These are phyloP conservation scores for Planiliza haematocheilus DNA, from an alignment of 2,113 vertebrate species.

Conservation along the genomic window DNA sequence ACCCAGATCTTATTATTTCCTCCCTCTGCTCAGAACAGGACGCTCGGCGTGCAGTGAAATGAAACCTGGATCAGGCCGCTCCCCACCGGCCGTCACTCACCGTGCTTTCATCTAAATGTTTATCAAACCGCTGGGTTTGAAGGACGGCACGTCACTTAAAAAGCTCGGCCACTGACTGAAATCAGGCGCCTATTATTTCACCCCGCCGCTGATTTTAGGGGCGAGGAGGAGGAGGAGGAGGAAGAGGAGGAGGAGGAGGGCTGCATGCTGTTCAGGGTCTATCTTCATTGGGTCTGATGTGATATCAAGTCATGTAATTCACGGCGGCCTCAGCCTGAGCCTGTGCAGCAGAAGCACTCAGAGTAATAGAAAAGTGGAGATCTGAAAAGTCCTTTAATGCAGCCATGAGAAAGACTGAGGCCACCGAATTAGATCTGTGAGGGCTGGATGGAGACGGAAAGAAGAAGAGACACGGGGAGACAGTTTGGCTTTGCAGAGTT, in stretches of 20 bases:
- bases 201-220: conserved; percentile 30
- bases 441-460: conserved; percentile 30
- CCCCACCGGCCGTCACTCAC: conserved; percentile 10
- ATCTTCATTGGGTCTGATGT: conserved; percentile 67
- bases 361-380: conserved; percentile 60
- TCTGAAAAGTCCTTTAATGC: conserved; percentile 75
- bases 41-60: conserved; percentile 10
- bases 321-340: conserved; percentile 46
- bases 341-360: conserved; percentile 57
- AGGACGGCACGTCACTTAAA: conserved; percentile 42
- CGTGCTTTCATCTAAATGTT: conserved; percentile 38
- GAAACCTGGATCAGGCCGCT: conserved; percentile 21
- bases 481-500: conserved; percentile 12
- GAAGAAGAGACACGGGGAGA: not conserved
- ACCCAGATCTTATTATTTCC: conserved; percentile 30
- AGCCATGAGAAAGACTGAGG: conserved; percentile 60
- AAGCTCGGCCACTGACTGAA: conserved; percentile 13
- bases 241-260: conserved; percentile 23
- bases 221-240: conserved; percentile 16
- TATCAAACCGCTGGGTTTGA: conserved; percentile 30
- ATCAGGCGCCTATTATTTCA: conserved; percentile 42
- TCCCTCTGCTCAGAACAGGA: not conserved
- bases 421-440: conserved; percentile 64
- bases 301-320: conserved; percentile 72
- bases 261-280: conserved; percentile 23